Percentiles rank a stretch among this genome's conserved stretches.
These are phyloP conservation scores for Drosophila infuscata DNA, from an alignment of 2,888 invertebrate genomes.

Conservation along the genomic window DNA sequence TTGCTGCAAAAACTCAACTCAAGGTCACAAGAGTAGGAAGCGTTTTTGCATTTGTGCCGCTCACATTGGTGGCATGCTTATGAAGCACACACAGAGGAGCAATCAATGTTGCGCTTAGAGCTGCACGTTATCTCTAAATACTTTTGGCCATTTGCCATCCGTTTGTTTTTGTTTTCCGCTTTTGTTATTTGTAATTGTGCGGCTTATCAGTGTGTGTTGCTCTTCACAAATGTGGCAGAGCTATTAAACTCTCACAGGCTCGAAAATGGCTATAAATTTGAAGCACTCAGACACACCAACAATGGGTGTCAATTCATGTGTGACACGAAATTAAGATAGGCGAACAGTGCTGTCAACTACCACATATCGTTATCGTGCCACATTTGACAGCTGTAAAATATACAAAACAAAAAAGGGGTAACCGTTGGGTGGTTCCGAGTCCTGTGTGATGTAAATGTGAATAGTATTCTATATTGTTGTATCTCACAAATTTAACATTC, in stretches of 20 bases:
- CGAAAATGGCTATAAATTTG: conserved; percentile 54
- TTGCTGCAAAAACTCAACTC: conserved; percentile 31
- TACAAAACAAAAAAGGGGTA: conserved; percentile 39
- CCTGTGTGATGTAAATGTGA: background rate
- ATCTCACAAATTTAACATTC: background rate
- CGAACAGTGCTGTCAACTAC: conserved; percentile 65
- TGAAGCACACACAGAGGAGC: conserved; percentile 33
- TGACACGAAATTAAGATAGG: conserved; percentile 78
- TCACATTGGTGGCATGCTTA: background rate
- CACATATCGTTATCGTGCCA: conserved; percentile 37
- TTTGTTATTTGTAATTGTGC: conserved; percentile 58
- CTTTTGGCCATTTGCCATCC: conserved; percentile 25
- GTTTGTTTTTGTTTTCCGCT: conserved; percentile 3
- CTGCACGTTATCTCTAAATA: conserved; percentile 29
- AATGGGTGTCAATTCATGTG: conserved; percentile 69
- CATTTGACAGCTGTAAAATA: conserved; percentile 70
- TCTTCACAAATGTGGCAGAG: conserved; percentile 54
- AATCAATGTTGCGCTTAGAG: conserved; percentile 39
- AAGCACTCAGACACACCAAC: conserved; percentile 23
- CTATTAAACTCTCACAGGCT: conserved; percentile 36
- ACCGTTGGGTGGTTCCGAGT: background rate
- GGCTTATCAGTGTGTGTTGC: conserved; percentile 55
- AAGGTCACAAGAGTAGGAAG: conserved; percentile 53
- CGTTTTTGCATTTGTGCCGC: background rate
- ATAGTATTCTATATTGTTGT: conserved; percentile 20